phyloP scores from a whole-genome alignment of 2,113 vertebrate species.

The Etheostoma cragini region DNA sequence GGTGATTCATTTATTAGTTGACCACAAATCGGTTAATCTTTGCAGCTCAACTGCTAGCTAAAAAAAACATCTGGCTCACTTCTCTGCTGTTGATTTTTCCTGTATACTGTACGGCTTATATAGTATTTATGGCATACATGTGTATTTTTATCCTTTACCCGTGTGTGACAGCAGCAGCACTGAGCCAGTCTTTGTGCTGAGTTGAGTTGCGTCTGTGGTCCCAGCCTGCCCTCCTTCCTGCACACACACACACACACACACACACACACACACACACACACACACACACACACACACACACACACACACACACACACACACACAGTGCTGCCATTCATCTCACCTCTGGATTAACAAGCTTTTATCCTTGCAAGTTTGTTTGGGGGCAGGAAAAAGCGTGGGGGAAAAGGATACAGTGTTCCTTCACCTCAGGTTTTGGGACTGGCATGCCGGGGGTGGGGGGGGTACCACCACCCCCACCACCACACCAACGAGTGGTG shows the following conservation, averaged over 20 bases:
- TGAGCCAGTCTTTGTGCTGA: constrained; percentile 75
- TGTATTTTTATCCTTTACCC: constrained; percentile 47
- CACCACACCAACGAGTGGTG: constrained; percentile 3
- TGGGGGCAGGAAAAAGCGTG: constrained; percentile 39
- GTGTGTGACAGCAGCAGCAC: constrained; percentile 61
- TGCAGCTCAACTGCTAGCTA: background rate
- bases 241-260: background rate
- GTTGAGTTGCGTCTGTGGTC: constrained; percentile 24
- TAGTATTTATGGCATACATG: background rate
- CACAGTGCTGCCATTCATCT: constrained; percentile 81
- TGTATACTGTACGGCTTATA: background rate
- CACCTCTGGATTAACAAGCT: constrained; percentile 76
- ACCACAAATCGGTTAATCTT: too few relatives aligned
- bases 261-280: background rate
- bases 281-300: background rate
- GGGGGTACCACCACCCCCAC: too few relatives aligned
- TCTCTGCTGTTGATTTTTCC: constrained; percentile 7
- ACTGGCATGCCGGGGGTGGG: constrained; percentile 10
- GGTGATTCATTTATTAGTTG: too few relatives aligned
- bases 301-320: background rate
- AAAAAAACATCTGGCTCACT: background rate
- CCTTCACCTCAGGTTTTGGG: constrained; percentile 46
- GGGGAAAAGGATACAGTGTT: constrained; percentile 27
- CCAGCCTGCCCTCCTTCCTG: constrained; percentile 57
- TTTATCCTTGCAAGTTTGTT: constrained; percentile 76